A percentile compares a stretch with the other conserved stretches of the same genome.
Evolutionary conservation across 2,113 vertebrate genomes (phyloP).

Genomic region (Hemiprocne comata): DNA sequence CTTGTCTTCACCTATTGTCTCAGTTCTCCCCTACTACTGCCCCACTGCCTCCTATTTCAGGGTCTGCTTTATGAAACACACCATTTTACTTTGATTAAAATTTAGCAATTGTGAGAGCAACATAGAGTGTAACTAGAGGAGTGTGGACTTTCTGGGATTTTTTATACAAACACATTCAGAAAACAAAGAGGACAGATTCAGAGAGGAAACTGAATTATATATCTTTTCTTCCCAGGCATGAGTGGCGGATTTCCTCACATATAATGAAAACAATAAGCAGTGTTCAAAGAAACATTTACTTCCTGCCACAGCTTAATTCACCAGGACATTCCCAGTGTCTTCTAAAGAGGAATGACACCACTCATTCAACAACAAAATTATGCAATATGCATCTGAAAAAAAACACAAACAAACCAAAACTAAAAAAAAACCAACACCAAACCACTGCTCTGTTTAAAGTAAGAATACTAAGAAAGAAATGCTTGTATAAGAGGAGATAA

Average conservation of each 20-base stretch:
- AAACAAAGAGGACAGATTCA: neutral
- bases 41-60: neutral
- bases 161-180: neutral
- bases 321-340: neutral
- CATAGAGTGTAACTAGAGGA: neutral
- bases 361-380: neutral
- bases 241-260: neutral
- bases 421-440: neutral
- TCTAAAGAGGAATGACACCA: neutral
- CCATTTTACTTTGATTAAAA: neutral
- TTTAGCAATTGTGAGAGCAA: neutral
- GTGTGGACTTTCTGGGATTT: neutral
- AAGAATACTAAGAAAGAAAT: neutral
- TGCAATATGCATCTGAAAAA: neutral
- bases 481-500: neutral
- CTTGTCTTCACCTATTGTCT: neutral
- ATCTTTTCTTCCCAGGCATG: neutral
- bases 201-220: neutral
- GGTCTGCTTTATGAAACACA: neutral
- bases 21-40: accelerated
- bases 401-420: neutral
- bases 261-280: neutral
- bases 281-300: neutral
- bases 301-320: neutral
- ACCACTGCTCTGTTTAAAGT: neutral